These are phyloP conservation scores for Mythimna loreyi DNA, from an alignment of 2,888 invertebrate species.

Conservation along the genomic window DNA sequence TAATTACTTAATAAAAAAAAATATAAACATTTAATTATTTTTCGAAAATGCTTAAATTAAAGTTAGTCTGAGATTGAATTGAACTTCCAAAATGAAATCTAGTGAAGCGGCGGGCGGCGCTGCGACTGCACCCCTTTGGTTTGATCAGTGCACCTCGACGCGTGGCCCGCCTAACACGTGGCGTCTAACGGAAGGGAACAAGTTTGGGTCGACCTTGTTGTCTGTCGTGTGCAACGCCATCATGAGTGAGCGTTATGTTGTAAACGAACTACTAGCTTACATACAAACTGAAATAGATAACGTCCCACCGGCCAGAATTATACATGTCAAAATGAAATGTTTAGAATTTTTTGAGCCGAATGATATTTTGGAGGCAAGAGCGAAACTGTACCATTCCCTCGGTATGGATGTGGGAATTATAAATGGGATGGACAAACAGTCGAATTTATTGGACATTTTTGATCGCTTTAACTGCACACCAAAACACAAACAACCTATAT, in stretches of 20 bases:
- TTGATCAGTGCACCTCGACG: not conserved
- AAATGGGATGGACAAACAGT: not conserved
- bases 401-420: not conserved
- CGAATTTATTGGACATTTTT: not conserved
- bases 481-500: not conserved
- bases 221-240: not conserved
- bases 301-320: not conserved
- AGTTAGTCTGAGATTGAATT: not conserved
- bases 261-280: not conserved
- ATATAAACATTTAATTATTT: too few species aligned
- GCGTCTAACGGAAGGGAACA: not conserved
- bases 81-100: not conserved
- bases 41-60: not conserved
- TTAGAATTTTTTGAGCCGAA: not conserved
- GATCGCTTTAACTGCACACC: not conserved
- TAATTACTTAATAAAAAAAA: too few species aligned
- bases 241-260: not conserved
- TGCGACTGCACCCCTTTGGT: not conserved
- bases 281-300: not conserved
- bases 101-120: not conserved
- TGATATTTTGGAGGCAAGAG: not conserved
- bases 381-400: not conserved
- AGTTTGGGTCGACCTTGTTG: not conserved
- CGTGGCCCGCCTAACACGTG: not conserved
- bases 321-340: not conserved